These are phyloP conservation scores for Tetraneura akinire DNA, from an alignment of 1,140 invertebrate species.

Conservation along the genomic window DNA sequence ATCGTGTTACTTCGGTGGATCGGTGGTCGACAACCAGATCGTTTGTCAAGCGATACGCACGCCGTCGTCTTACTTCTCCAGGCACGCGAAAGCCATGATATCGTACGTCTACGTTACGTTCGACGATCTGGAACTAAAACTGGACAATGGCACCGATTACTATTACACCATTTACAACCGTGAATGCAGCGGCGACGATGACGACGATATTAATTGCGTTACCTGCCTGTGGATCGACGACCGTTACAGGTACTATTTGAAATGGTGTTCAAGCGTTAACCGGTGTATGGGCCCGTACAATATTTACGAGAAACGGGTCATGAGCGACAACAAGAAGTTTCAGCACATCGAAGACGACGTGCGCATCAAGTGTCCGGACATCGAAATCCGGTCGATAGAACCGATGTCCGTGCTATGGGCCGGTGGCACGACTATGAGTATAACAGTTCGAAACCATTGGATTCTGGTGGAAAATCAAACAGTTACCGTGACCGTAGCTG, in stretches of 20 bases:
- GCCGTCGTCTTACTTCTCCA: background rate
- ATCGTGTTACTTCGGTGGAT: background rate
- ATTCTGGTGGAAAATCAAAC: background rate
- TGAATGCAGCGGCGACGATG: background rate
- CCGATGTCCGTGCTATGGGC: background rate
- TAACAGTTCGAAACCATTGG: background rate
- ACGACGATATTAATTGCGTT: background rate
- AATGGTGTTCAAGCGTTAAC: background rate
- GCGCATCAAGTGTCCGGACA: background rate
- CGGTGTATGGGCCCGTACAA: background rate
- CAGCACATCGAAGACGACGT: background rate
- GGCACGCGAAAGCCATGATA: background rate
- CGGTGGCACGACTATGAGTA: background rate
- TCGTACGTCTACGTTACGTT: background rate
- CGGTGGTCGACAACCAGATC: background rate
- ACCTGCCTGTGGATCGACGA: background rate
- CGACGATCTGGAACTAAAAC: background rate
- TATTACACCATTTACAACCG: slow-evolving; percentile 5
- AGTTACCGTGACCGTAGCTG: background rate
- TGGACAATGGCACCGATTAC: background rate
- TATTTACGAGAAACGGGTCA: background rate
- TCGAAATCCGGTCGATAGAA: background rate
- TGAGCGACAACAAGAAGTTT: background rate
- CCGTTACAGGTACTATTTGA: background rate
- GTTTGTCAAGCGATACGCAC: background rate